Percentiles rank a stretch among this genome's conserved stretches.
Evolutionary conservation across 2,797 vertebrate species (phyloP).

Genomic region (Muscicapa striata): DNA sequence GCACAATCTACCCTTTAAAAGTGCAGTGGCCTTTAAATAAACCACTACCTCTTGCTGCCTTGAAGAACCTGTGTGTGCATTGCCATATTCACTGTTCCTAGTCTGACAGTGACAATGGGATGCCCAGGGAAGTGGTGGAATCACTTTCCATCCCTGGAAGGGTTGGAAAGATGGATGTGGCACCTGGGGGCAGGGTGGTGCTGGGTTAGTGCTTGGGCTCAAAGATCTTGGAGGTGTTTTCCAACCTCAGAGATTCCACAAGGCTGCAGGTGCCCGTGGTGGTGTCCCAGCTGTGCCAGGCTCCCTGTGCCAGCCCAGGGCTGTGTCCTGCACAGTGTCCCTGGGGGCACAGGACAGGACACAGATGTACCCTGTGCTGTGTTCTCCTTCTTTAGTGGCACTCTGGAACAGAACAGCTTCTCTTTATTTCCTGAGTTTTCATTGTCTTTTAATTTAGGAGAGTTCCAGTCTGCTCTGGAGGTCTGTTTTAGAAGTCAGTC

Average conservation of each 20-base stretch:
- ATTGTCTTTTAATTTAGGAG: neutral
- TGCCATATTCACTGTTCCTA: no score
- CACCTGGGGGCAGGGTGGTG: rapidly evolving
- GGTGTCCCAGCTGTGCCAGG: rapidly evolving
- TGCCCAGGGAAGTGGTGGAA: neutral
- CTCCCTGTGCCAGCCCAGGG: neutral
- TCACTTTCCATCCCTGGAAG: neutral
- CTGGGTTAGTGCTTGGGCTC: no score
- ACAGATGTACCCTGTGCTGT: rapidly evolving
- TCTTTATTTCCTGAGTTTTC: neutral
- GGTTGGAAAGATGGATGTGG: neutral
- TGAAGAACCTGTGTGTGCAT: no score
- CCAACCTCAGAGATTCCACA: rapidly evolving
- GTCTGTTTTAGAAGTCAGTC: neutral
- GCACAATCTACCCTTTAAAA: no score
- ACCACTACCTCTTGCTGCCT: no score
- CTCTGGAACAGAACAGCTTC: neutral
- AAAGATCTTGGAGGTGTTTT: neutral
- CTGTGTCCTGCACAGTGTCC: rapidly evolving
- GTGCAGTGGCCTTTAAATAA: no score
- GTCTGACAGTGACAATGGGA: neutral
- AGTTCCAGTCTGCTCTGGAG: neutral
- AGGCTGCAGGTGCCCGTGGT: neutral
- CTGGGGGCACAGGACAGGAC: rapidly evolving
- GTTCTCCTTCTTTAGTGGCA: neutral